These are phyloP conservation scores for Ctenochaetus hawaiiensis DNA, from an alignment of 2,797 vertebrate species.

Conservation along the genomic window DNA sequence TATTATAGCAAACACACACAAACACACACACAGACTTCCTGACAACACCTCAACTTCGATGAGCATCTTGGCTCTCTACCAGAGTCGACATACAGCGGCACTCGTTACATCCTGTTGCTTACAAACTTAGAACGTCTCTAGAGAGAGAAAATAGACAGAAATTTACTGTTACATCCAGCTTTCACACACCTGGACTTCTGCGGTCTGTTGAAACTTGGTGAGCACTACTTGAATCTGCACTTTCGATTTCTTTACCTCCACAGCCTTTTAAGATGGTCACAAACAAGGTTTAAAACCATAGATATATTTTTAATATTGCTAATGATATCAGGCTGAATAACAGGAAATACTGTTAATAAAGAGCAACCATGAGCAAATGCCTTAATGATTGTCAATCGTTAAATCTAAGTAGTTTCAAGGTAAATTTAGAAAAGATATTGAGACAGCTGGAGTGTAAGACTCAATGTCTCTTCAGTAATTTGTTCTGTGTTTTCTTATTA, in stretches of 20 bases:
- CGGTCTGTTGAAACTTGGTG: not conserved
- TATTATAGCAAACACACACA: slow-evolving; percentile 34
- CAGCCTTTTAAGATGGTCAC: not conserved
- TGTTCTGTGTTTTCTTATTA: not conserved
- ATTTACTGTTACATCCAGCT: slow-evolving; percentile 4
- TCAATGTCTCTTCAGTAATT: not conserved
- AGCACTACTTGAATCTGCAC: not conserved
- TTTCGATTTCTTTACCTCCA: not conserved
- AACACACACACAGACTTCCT: slow-evolving; percentile 50
- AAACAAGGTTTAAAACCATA: not conserved
- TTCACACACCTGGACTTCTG: not conserved
- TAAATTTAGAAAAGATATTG: not conserved
- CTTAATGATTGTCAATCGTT: no score
- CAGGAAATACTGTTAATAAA: not conserved
- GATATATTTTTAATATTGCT: not conserved
- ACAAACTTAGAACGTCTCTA: not conserved
- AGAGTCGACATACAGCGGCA: slow-evolving; percentile 16
- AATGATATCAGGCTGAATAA: not conserved
- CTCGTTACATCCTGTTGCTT: slow-evolving; percentile 58
- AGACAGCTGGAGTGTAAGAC: not conserved
- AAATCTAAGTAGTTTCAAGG: not conserved
- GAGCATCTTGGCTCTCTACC: slow-evolving; percentile 24
- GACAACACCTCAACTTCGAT: slow-evolving; percentile 22
- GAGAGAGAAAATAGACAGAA: not conserved
- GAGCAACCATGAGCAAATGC: no score